A percentile compares a stretch with the other conserved stretches of the same genome.
These are phyloP conservation scores for Tetropium fuscum DNA, from an alignment of 2,888 invertebrate species.

Conservation along the genomic window DNA sequence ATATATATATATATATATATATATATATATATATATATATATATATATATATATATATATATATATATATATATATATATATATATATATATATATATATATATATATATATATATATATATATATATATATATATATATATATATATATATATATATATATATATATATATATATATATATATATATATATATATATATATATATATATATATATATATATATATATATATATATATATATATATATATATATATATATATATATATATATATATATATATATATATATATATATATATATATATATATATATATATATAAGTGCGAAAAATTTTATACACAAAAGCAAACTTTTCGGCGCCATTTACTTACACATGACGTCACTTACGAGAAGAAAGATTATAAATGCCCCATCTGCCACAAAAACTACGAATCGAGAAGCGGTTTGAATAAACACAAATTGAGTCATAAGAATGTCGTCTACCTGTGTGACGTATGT, in stretches of 20 bases:
- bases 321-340: conserved; percentile 3
- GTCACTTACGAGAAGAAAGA: background rate
- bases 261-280: background rate
- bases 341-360: background rate
- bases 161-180: background rate
- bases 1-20: too few relatives aligned
- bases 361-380: conserved; percentile 12
- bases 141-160: background rate
- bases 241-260: background rate
- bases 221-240: background rate
- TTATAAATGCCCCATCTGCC: background rate
- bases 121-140: background rate
- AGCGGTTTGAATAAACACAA: conserved; percentile 15
- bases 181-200: background rate
- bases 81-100: background rate
- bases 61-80: too few relatives aligned
- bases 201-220: background rate
- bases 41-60: too few relatives aligned
- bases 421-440: background rate
- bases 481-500: conserved; percentile 51
- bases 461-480: conserved; percentile 1
- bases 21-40: too few relatives aligned
- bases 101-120: background rate
- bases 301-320: background rate
- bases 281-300: background rate